Base-by-base conservation (phyloP, 2,113 vertebrate species). In the Microcebus tavaratra region DNA sequence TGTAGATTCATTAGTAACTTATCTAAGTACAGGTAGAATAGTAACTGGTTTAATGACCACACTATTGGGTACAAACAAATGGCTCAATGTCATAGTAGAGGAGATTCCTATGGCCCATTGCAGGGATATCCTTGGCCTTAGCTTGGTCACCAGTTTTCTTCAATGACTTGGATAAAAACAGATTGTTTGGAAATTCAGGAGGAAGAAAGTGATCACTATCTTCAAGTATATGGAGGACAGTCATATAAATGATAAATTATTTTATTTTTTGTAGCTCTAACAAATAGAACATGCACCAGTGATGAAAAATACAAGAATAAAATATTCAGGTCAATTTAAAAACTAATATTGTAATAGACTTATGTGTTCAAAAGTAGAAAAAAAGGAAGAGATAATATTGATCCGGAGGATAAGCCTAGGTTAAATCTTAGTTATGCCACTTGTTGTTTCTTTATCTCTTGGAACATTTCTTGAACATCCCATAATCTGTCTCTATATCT, bases 191-290 rank as follows among this genome's bases (percentile, higher is more conserved):
- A 93, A 87, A 93, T 81, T 84, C 67, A 92, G 1, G 6, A 90
- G 4, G 29, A 75, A 75, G 34, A 42, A 79, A 80, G 86, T 57
- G 11, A 68, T 87, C 79, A n/a, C 53, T 88, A 12, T 93, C 67
- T 72, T 88, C 31, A 57, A 50, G 55, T 70, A 57, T 68, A 36
- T 94, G 57, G 63, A 87, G 27, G 27, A 61, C 25, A 50, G 25
- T 48, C 55, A 36, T 67, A 76, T 55, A 85, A 29, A 91, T 87
- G 59, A 76, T 59, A 72, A 92, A 79, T 61, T 88, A 57, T 36
- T 21, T 94, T 81, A 29, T 53, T 94, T 96, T 94, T 81, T 93
- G 6, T 93, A 68, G 57, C 20, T 91, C 67, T 34, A 97, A 59
- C 13, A 92, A 82, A 48, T 81, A 45, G 18, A 91, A 81, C 25